Evolutionary conservation across 2,113 vertebrate species (phyloP).

Genomic region (Butorides virescens): DNA sequence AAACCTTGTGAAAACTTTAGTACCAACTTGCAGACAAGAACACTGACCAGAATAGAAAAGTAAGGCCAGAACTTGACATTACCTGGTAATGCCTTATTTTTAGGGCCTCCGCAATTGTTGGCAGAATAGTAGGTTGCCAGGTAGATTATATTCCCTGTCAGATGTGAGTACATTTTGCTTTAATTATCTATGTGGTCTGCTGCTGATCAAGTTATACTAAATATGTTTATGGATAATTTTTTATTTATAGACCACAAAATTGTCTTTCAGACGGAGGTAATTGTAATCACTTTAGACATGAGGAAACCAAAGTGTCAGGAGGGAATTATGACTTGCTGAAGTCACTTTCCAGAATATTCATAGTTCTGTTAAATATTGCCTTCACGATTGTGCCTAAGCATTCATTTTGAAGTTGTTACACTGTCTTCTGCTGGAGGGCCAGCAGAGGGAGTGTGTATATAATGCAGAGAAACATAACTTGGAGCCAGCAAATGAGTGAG

Average conservation of each 20-base stretch:
- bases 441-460: slow-evolving; percentile 14
- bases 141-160: neutral
- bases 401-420: neutral
- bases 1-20: neutral
- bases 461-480: neutral
- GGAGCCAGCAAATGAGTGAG: no score
- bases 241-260: neutral
- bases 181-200: neutral
- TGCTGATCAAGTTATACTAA: neutral
- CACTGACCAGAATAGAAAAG: neutral
- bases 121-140: neutral
- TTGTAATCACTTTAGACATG: neutral
- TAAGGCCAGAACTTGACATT: neutral
- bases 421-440: neutral
- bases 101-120: neutral
- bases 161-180: neutral
- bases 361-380: neutral
- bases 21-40: neutral
- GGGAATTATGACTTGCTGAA: neutral
- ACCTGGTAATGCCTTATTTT: neutral
- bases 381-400: rapidly evolving
- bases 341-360: neutral
- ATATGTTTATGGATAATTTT: neutral
- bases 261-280: neutral
- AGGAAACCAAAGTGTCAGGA: rapidly evolving